These are phyloP conservation scores for Selenia dentaria DNA, from an alignment of 2,888 invertebrate species.

Conservation along the genomic window DNA sequence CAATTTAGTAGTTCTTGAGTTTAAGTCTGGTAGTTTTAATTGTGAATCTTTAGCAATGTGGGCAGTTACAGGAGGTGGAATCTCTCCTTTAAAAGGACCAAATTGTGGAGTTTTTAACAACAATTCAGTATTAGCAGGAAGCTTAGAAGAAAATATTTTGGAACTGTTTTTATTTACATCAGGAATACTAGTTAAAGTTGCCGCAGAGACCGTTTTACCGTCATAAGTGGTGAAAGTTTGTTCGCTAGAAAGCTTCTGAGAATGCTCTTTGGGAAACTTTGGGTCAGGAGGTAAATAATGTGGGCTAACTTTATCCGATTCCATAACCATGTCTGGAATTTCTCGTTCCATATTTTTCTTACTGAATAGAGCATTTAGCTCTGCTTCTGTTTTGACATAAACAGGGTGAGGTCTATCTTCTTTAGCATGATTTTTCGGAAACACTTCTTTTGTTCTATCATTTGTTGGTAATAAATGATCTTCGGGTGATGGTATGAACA, in stretches of 20 bases:
- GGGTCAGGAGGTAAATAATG: conserved; percentile 90
- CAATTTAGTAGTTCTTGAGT: conserved; percentile 57
- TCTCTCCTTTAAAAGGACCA: conserved; percentile 89
- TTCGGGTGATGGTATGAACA: conserved; percentile 92
- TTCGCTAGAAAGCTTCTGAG: conserved; percentile 65
- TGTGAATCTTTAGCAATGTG: conserved; percentile 44
- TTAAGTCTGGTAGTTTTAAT: conserved; percentile 11
- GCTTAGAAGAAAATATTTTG: conserved; percentile 70
- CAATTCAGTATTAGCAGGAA: conserved; percentile 79
- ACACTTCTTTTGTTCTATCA: conserved; percentile 71
- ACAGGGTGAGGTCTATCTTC: conserved; percentile 80
- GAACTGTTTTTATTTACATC: conserved; percentile 58
- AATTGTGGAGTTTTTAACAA: conserved; percentile 89
- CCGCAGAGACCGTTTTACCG: conserved; percentile 89
- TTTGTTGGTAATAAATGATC: conserved; percentile 80
- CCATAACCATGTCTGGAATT: conserved; percentile 86
- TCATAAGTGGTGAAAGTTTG: conserved; percentile 89
- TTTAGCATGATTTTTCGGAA: conserved; percentile 71
- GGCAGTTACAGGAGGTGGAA: conserved; percentile 78
- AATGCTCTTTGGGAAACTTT: conserved; percentile 73
- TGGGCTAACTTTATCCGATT: conserved; percentile 88
- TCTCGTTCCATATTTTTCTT: conserved; percentile 74
- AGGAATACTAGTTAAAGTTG: conserved; percentile 84
- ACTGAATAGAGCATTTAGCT: conserved; percentile 62
- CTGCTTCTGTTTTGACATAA: conserved; percentile 66